Evolutionary conservation across 1,140 invertebrate species (phyloP), one percentile per base, ranked within the genome.

Genomic region (Nephila pilipes): DNA sequence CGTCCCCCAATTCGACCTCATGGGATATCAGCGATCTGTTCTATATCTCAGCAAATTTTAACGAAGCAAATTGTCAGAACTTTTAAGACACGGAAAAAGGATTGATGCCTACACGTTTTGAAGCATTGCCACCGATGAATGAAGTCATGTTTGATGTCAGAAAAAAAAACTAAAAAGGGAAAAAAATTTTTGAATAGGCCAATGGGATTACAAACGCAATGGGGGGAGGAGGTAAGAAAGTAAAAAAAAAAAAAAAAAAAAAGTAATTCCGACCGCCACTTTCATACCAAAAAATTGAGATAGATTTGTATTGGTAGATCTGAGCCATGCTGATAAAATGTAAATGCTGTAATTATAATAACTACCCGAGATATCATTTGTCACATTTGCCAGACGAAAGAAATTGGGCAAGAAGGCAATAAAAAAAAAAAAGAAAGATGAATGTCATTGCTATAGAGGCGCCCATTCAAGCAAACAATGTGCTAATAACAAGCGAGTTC

Each of bases 291-390:
- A 60, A 92, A 92, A 92, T 92, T 92, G 83, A 92, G 90, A 92
- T 83, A 92, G 81, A 92, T 92, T 92, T 85, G 22, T 25, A 90
- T 25, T 81, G 54, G 54, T 46, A 22, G 63, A 63, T 69, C 88
- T 65, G 55, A 18, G 36, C 29, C 58, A 38, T 32, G 75, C 79
- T 63, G 90, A 85, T 92, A 92, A 85, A 92, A 92, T 63, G 83
- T 92, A 92, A 92, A 92, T 69, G 90, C 75, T n/a, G 81, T 85
- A 92, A 92, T 92, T 92, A 92, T 60, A 69, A 92, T 92, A 92
- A 92, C 22, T 85, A 63, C 58, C 81, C 46, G 20, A 3, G n/a
- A 91, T 85, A 90, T 92, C 90, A 92, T 92, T 92, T 92, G 90
- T 92, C 90, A 92, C 90, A 69, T 38, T 55, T 18, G 22, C 5